These are phyloP conservation scores for Incurvaria masculella DNA, from an alignment of 2,888 invertebrate species.

Conservation along the genomic window DNA sequence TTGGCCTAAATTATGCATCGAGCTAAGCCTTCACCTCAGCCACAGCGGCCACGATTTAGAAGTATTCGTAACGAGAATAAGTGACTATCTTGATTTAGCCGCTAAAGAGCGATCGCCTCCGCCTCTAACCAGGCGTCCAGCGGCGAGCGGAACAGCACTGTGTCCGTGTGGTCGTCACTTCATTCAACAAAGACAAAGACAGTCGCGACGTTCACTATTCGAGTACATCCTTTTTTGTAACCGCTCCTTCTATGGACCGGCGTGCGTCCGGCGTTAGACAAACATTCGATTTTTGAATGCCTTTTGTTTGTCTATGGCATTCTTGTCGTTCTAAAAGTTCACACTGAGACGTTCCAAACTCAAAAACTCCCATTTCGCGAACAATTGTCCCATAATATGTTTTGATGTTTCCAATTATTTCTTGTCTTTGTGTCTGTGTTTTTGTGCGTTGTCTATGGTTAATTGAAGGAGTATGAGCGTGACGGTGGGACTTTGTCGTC, in stretches of 20 bases:
- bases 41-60: too few relatives aligned
- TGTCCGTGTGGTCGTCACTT: background rate
- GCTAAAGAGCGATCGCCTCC: too few relatives aligned
- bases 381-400: constrained; percentile 50
- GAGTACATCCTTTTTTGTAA: background rate
- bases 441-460: constrained; percentile 27
- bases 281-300: background rate
- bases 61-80: too few relatives aligned
- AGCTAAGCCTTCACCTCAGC: too few relatives aligned
- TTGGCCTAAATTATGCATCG: too few relatives aligned
- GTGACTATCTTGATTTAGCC: too few relatives aligned
- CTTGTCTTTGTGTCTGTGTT: constrained; percentile 17
- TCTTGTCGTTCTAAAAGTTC: background rate
- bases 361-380: constrained; percentile 42
- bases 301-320: background rate
- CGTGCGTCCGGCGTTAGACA: background rate
- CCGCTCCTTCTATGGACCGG: background rate
- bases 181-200: background rate
- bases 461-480: constrained; percentile 40
- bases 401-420: constrained; percentile 45
- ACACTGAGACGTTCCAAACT: constrained; percentile 11
- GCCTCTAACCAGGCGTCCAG: too few relatives aligned
- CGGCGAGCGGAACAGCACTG: background rate
- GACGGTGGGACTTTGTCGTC: constrained; percentile 22
- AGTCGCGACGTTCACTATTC: background rate